Conservation (phyloP, 2,113 vertebrate genomes). For the Arizona elegans region DNA sequence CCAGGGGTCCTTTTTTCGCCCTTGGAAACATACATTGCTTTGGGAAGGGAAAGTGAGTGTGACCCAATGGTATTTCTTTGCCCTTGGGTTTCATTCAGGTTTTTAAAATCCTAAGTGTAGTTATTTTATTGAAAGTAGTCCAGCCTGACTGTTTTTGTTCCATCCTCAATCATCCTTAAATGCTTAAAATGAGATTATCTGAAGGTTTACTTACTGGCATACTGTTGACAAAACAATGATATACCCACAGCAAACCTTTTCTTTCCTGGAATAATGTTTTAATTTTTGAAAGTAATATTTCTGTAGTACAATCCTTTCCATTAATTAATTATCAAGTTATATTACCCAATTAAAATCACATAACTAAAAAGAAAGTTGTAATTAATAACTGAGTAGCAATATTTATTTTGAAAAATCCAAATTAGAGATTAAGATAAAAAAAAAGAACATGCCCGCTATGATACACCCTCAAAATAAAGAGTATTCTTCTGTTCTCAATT, state of each 20-base stretch:
- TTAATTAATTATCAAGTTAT: not conserved
- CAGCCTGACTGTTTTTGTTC: not conserved
- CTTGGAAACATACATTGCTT: not conserved
- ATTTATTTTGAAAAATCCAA: not conserved
- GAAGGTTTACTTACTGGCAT: not conserved
- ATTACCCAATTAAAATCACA: not conserved
- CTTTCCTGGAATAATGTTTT: not conserved
- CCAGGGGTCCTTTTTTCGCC: not conserved
- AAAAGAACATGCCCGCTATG: not conserved
- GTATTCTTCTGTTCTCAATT: not conserved
- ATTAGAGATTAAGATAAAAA: not conserved
- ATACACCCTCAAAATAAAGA: not conserved
- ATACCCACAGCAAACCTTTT: not conserved
- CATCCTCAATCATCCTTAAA: not conserved
- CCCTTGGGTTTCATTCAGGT: not conserved
- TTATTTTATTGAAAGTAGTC: not conserved
- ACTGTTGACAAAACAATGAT: not conserved
- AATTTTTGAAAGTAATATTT: not conserved
- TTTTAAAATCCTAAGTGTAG: not conserved
- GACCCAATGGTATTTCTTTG: not conserved
- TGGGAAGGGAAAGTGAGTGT: not conserved
- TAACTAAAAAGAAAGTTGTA: not conserved
- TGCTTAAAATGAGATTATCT: not conserved
- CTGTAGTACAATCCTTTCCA: not conserved
- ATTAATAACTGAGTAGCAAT: not conserved